Percentiles rank a stretch among this genome's conserved stretches.
phyloP scores from a whole-genome alignment of 1,140 invertebrate genomes.

The Drosophila pandora region DNA sequence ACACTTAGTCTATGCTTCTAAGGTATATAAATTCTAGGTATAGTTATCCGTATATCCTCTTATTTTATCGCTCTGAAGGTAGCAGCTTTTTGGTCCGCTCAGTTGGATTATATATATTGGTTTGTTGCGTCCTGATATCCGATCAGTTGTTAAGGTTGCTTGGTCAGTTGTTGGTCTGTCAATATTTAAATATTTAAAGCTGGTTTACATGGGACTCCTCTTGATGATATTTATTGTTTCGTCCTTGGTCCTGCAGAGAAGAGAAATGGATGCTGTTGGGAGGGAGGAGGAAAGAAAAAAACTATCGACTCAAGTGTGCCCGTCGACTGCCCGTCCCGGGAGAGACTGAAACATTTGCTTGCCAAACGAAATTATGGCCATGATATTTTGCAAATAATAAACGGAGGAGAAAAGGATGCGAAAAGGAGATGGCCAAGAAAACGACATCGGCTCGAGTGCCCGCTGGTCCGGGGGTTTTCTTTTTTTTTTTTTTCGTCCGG shows the following conservation, averaged over 20 bases:
- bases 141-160: conserved; percentile 21
- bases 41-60: conserved; percentile 8
- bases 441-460: conserved; percentile 21
- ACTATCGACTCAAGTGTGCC: conserved; percentile 65
- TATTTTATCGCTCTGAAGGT: conserved; percentile 14
- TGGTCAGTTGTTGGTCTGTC: conserved; percentile 33
- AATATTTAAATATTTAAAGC: conserved; percentile 36
- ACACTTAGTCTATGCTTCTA: conserved; percentile 57
- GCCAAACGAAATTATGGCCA: conserved; percentile 69
- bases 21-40: conserved; percentile 25
- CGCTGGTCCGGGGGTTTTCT: background rate
- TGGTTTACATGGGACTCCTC: conserved; percentile 45
- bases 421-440: conserved; percentile 11
- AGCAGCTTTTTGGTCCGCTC: conserved; percentile 40
- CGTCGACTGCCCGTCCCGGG: conserved; percentile 27
- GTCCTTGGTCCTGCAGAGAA: conserved; percentile 49
- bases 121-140: conserved; percentile 15
- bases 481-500: background rate
- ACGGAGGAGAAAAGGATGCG: background rate
- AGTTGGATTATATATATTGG: conserved; percentile 36
- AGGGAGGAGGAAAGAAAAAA: conserved; percentile 4
- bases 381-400: conserved; percentile 56
- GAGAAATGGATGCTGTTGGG: conserved; percentile 31
- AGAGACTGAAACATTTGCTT: conserved; percentile 33
- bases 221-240: conserved; percentile 42